phyloP scores from a whole-genome alignment of 2,113 vertebrate species.

The Rafetus swinhoei region DNA sequence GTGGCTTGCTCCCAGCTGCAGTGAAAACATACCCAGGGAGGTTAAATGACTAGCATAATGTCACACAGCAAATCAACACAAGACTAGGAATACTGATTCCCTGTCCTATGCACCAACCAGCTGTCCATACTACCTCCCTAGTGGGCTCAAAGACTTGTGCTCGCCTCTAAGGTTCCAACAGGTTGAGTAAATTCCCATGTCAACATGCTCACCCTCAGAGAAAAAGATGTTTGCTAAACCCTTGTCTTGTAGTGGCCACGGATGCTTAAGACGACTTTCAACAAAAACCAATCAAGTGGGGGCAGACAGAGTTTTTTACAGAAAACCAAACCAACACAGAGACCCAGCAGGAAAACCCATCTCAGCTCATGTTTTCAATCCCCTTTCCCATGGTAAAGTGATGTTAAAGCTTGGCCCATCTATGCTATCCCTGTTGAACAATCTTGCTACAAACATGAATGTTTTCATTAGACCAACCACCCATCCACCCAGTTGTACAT shows the following conservation, averaged over 20 bases:
- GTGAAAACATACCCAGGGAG: background rate
- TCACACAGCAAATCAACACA: background rate
- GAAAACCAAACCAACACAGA: background rate
- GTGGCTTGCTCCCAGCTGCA: background rate
- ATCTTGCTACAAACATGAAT: background rate
- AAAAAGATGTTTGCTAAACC: background rate
- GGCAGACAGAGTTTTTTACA: no score
- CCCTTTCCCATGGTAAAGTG: background rate
- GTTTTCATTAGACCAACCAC: background rate
- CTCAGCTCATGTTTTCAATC: background rate
- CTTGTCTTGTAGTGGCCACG: background rate
- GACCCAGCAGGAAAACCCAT: background rate
- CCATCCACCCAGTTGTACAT: background rate
- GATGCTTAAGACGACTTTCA: no score
- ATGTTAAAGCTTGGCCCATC: background rate
- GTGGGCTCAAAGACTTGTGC: background rate
- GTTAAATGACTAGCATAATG: background rate
- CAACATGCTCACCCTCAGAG: background rate
- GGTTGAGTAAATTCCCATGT: background rate
- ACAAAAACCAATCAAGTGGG: no score
- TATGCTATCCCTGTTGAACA: background rate
- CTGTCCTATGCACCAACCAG: background rate
- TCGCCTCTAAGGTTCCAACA: background rate
- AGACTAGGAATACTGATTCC: background rate
- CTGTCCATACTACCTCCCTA: background rate